Percentiles rank a stretch among this genome's conserved stretches.
Evolutionary conservation across 2,888 invertebrate genomes (phyloP).

Genomic region (Melieria crassipennis): DNA sequence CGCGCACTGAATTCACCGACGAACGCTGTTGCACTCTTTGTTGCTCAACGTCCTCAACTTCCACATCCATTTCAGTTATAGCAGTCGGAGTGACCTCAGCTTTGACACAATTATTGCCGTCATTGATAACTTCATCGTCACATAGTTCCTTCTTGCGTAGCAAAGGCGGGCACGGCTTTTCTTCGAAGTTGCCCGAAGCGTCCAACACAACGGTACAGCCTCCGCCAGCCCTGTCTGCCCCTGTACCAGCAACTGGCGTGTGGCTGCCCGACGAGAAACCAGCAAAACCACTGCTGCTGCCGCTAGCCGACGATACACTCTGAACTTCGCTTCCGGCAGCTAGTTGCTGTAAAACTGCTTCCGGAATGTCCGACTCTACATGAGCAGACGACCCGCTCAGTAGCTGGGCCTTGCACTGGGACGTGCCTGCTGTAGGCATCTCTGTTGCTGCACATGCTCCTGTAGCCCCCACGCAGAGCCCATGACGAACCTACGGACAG

Average conservation of each 20-base stretch:
- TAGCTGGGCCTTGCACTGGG: not conserved
- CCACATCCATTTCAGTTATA: not conserved
- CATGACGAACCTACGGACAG: too few species aligned
- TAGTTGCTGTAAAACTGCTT: constrained; percentile 40
- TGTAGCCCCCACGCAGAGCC: too few species aligned
- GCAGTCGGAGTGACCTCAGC: too few species aligned
- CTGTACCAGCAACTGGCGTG: not conserved
- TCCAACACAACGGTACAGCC: not conserved
- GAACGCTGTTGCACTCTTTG: not conserved
- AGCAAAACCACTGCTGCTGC: constrained; percentile 29
- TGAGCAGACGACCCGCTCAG: not conserved
- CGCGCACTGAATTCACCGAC: not conserved
- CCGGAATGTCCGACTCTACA: not conserved
- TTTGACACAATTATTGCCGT: not conserved
- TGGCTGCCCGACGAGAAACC: constrained; percentile 31
- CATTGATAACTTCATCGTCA: not conserved
- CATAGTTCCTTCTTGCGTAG: too few species aligned
- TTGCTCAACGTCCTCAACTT: constrained; percentile 21
- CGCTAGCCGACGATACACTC: constrained; percentile 16
- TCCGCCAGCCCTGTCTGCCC: not conserved
- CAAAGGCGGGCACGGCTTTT: not conserved
- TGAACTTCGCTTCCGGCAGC: constrained; percentile 38
- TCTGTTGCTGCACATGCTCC: not conserved
- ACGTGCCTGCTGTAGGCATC: not conserved
- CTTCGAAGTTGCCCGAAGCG: not conserved